Percentiles rank a stretch among this genome's conserved stretches.
These are phyloP conservation scores for Tipula confusa DNA, from an alignment of 2,888 invertebrate species.

Conservation along the genomic window DNA sequence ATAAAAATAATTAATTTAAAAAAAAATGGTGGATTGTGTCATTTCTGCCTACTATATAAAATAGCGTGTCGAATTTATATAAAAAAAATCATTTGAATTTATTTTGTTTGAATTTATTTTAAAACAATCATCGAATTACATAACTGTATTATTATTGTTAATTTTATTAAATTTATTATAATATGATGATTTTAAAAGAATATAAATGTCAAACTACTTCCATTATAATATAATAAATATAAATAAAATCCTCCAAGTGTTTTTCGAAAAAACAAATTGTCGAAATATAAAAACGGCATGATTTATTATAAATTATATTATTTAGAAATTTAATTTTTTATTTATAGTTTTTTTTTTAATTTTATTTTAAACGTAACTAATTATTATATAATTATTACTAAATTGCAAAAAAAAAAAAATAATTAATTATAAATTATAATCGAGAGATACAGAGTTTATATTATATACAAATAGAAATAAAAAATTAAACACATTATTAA, in stretches of 20 bases:
- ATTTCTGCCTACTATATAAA: neutral
- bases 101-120: neutral
- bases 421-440: constrained; percentile 4
- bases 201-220: constrained; percentile 16
- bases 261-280: constrained; percentile 3
- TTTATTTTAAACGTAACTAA: constrained; percentile 3
- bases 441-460: constrained; percentile 17
- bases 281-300: neutral
- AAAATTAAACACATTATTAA: neutral
- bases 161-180: constrained; percentile 3
- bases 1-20: neutral
- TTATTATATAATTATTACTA: constrained; percentile 20
- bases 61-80: neutral
- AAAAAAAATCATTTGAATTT: neutral
- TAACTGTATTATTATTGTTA: constrained; percentile 20
- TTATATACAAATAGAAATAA: neutral
- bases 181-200: neutral
- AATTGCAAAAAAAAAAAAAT: neutral
- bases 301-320: neutral
- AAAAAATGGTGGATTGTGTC: neutral
- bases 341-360: neutral
- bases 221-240: neutral
- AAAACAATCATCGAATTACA: constrained; percentile 14
- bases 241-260: neutral
- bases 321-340: neutral